Conservation (phyloP, 2,797 vertebrate genomes). For the Cuniculus paca region DNA sequence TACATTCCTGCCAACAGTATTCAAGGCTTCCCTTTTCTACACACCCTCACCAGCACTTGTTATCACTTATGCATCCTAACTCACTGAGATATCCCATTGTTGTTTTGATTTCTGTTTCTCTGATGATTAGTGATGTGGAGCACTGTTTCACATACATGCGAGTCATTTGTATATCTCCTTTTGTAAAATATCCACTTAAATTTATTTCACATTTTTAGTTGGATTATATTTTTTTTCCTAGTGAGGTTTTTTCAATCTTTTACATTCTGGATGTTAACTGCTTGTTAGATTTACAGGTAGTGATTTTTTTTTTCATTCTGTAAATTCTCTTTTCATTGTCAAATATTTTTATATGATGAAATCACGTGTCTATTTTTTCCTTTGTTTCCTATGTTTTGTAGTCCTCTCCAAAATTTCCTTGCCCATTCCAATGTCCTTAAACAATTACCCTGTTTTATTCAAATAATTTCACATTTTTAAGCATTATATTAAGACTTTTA, state of each 20-base stretch:
- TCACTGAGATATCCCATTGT: background rate
- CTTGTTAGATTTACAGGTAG: background rate
- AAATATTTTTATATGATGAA: background rate
- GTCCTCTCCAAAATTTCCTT: background rate
- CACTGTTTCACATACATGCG: background rate
- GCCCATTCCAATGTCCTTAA: background rate
- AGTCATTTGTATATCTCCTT: background rate
- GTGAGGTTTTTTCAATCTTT: background rate
- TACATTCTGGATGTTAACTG: background rate
- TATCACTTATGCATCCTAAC: background rate
- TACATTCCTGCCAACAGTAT: background rate
- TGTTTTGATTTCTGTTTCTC: background rate
- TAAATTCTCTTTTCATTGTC: background rate
- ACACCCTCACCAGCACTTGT: background rate
- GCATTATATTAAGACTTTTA: background rate
- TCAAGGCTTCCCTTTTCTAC: background rate
- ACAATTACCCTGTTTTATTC: background rate
- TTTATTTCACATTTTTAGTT: background rate
- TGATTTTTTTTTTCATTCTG: background rate
- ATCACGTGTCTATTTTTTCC: background rate
- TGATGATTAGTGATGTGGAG: background rate
- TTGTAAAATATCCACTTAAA: background rate
- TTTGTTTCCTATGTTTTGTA: background rate
- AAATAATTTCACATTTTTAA: background rate
- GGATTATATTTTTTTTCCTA: background rate